These are phyloP conservation scores for Zygaena filipendulae DNA, from an alignment of 2,888 invertebrate genomes.

Conservation along the genomic window DNA sequence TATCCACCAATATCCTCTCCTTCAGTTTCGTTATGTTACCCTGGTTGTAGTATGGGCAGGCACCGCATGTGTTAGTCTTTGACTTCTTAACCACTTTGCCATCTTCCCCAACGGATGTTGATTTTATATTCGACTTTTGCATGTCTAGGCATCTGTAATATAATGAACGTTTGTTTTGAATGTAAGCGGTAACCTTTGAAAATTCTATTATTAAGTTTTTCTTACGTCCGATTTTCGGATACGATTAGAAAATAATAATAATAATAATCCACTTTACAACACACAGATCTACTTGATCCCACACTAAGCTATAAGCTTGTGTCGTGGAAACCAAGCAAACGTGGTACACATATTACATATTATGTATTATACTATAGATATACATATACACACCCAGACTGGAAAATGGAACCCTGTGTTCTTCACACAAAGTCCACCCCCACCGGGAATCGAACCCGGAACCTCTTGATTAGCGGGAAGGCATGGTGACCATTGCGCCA, in stretches of 20 bases:
- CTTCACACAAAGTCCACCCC: no score
- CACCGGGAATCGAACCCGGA: no score
- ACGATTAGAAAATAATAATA: slow-evolving; percentile 1
- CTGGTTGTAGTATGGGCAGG: slow-evolving; percentile 78
- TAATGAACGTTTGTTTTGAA: no score
- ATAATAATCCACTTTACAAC: no score
- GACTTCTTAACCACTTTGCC: slow-evolving; percentile 73
- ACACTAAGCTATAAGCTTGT: no score
- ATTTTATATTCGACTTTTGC: slow-evolving; percentile 73
- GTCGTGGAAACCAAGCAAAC: no score
- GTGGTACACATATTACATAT: slow-evolving; percentile 4
- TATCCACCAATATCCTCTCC: slow-evolving; percentile 73
- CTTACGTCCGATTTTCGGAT: not conserved
- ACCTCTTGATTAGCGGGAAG: no score
- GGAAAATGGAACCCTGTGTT: no score
- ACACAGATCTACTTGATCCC: no score
- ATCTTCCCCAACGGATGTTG: slow-evolving; percentile 65
- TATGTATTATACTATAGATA: slow-evolving; percentile 4
- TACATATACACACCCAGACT: no score
- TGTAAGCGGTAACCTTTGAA: no score
- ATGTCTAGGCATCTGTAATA: slow-evolving; percentile 78
- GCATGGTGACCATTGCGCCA: no score
- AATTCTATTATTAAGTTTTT: not conserved
- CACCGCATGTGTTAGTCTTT: slow-evolving; percentile 58
- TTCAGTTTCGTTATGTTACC: slow-evolving; percentile 71